Conservation (phyloP, 92 coral and sea anemone species). For the Virgularia gustaviana region DNA sequence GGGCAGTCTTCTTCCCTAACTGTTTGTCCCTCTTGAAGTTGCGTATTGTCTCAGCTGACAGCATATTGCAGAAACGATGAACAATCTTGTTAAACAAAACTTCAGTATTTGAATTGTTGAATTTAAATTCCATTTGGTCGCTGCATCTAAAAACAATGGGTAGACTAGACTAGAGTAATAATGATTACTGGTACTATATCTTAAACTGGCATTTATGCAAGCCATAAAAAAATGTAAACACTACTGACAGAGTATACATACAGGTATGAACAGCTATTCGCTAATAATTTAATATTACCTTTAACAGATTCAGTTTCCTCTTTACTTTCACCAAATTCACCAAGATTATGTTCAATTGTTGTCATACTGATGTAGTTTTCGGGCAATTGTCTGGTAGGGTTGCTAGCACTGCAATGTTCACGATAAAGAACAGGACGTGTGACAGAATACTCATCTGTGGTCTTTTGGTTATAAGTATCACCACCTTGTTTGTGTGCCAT, state of each 20-base stretch:
- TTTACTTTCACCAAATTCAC: not conserved
- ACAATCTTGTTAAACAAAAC: constrained; percentile 7
- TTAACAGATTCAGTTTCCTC: not conserved
- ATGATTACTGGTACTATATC: not conserved
- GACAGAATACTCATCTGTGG: too few species aligned
- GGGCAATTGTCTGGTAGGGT: too few species aligned
- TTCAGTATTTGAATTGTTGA: not conserved
- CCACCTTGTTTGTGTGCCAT: not conserved
- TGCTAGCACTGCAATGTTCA: too few species aligned
- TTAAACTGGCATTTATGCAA: not conserved
- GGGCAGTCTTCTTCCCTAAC: constrained; percentile 15
- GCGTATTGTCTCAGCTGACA: constrained; percentile 16
- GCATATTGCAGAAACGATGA: not conserved
- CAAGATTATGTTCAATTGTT: not conserved
- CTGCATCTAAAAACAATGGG: not conserved
- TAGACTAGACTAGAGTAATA: not conserved
- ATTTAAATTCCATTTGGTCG: not conserved
- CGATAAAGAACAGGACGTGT: too few species aligned
- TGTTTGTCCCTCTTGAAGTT: constrained; percentile 16
- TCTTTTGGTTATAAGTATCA: too few species aligned
- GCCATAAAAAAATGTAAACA: too few species aligned
- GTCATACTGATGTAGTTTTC: not conserved
- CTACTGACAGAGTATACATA: not conserved
- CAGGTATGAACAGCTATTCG: not conserved
- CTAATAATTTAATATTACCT: not conserved